Base-by-base conservation (phyloP, 2,888 invertebrate genomes). In the Linnaemya vulpina region DNA sequence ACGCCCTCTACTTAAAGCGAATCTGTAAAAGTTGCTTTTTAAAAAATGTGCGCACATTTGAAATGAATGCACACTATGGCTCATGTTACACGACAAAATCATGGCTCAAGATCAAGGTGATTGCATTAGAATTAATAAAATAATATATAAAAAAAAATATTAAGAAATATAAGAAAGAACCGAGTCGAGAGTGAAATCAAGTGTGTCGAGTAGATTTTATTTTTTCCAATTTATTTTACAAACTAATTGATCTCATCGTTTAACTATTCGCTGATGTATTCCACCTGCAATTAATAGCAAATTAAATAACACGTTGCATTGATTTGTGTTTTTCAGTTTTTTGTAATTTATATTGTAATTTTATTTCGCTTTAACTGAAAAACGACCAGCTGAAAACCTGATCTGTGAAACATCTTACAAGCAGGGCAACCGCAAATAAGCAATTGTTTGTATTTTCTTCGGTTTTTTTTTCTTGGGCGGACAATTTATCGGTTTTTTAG, bases 31-130 rank as follows among this genome's bases (percentile, higher is more conserved):
- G 53, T 43, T 13, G 43, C 9, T 22, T 15, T 20, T n/a, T 30
- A 5, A 46, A 30, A 20, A 17, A 20, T 38, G n/a, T 62, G 46
- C 22, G 38, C 55, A 30, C 40, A 74, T 60, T 73, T 60, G 58
- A 65, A 80, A 38, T 11, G 38, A 65, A 20, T 55, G 49, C 20
- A 63, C 53, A 63, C 53, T 53, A 20, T 46, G 46, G 25, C n/a
- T 74, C 11, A 20, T n/a, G 67, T 73, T 30, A 65, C 71, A 71
- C 53, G 35, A 17, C 70, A 62, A 35, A 30, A 63, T 63, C 63
- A 63, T 55, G 65, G 65, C 74, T 78, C 85, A 85, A 85, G 75
- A 85, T 85, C 85, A 85, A 82, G 85, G 85, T 85, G n/a, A 60
- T 60, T 74, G 49, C n/a, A 67, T 53, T 76, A 53, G 8, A 46